Evolutionary conservation across 2,888 invertebrate genomes (phyloP), one percentile per base, ranked within the genome.

Genomic region (Pandemis corylana): DNA sequence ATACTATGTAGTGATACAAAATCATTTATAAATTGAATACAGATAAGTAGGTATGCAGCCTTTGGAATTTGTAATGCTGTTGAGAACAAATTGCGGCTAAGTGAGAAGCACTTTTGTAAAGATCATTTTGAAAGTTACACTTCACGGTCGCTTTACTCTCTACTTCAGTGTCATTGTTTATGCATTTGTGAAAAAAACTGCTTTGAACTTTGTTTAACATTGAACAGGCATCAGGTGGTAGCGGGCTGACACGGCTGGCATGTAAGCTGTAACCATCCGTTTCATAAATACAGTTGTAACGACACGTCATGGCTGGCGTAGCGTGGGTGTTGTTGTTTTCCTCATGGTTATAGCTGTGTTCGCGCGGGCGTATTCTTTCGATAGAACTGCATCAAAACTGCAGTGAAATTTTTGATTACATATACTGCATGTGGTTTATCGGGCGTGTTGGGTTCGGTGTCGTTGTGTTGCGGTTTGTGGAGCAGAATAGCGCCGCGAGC

Each of bases 301-400:
- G 69, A 76, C 76, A 78, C 78, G 68, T 72, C 72, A 73, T 76
- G 78, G 71, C 73, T 72, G 69, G 71, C 78, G 64, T 68, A 76
- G 77, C 78, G 79, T 81, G 78, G 81, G 78, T 79, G 80, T 73
- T 71, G 76, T 78, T 77, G 79, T 83, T 84, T 82, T 83, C 81
- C 82, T 81, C 79, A 77, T 79, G 81, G 82, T 77, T 78, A 72
- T 75, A 72, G 68, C 71, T 75, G 69, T 69, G 75, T 61, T 70
- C 62, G 67, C 56, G 56, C 36, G 41, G 62, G 44, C 15, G 56
- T 61, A 75, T 75, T 71, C 56, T 75, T 46, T 70, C 56, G 20
- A 63, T 20, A 64, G 53, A 67, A 53, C 75, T 75, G 67, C 71
- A 62, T 2, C 51, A 66, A 28, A 74, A 74, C 67, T 61, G 2